Evolutionary conservation across 1,140 invertebrate species (phyloP).

Genomic region (Bombus pascuorum): DNA sequence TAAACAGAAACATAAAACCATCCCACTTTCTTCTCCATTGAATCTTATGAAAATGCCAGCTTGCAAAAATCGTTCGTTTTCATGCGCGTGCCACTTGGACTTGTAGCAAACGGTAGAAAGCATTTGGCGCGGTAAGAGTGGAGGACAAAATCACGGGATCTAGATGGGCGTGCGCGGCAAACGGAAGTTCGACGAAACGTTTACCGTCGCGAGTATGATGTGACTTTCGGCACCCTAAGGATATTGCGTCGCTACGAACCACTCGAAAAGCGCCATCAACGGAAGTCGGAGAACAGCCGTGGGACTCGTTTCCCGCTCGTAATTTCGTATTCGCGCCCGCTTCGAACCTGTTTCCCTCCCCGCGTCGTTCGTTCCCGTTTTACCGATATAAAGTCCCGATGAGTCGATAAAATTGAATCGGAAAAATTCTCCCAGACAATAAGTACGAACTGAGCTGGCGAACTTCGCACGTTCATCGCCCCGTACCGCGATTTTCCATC

Average conservation of each 20-base stretch:
- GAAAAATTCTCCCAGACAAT: conserved; percentile 42
- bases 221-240: conserved; percentile 27
- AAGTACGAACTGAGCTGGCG: neutral
- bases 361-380: neutral
- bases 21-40: too few species aligned
- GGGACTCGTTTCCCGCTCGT: conserved; percentile 57
- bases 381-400: conserved; percentile 58
- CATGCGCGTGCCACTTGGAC: too few species aligned
- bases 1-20: neutral
- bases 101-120: neutral
- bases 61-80: too few species aligned
- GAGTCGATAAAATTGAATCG: conserved; percentile 61
- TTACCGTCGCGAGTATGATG: conserved; percentile 16
- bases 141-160: neutral
- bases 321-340: conserved; percentile 61
- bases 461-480: neutral
- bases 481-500: neutral
- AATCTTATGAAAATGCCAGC: too few species aligned
- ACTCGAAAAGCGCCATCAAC: conserved; percentile 40
- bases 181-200: conserved; percentile 23
- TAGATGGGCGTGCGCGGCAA: neutral
- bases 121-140: neutral
- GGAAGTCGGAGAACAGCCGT: conserved; percentile 48
- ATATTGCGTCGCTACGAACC: conserved; percentile 32
- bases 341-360: neutral